phyloP scores from a whole-genome alignment of 2,888 invertebrate genomes.

The Dryococelus australis region DNA sequence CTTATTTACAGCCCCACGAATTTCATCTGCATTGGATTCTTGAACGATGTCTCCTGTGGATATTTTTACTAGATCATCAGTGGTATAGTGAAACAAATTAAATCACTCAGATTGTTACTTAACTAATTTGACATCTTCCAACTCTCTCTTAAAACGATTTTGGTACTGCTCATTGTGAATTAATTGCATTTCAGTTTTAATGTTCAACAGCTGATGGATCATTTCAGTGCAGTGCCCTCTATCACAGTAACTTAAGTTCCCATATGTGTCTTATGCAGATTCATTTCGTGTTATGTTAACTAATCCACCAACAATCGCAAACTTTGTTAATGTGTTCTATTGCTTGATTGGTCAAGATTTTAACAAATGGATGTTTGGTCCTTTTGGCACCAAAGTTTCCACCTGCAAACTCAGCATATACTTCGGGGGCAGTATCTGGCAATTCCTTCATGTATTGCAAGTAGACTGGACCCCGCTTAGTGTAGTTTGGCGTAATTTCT shows the following conservation, averaged over 20 bases:
- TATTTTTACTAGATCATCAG: constrained; percentile 17
- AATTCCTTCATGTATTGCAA: neutral
- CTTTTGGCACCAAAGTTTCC: neutral
- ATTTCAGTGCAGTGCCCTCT: neutral
- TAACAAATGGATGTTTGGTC: neutral
- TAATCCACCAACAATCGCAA: constrained; percentile 12
- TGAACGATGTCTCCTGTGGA: neutral
- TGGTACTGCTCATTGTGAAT: neutral
- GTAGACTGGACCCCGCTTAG: neutral
- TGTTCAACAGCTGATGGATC: neutral
- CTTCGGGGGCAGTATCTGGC: constrained; percentile 2
- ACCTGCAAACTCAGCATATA: constrained; percentile 19
- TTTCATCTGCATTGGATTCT: neutral
- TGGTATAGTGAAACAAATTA: neutral
- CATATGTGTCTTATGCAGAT: neutral
- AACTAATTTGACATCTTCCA: constrained; percentile 1
- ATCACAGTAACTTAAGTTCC: neutral
- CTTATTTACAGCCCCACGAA: neutral
- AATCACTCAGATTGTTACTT: constrained; percentile 4
- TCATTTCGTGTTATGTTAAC: neutral
- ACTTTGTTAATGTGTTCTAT: constrained; percentile 23
- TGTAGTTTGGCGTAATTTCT: neutral
- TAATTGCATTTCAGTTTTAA: neutral
- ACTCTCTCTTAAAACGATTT: neutral
- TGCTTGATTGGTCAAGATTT: constrained; percentile 1